Base-by-base conservation (phyloP, 2,797 vertebrate genomes). In the Microhierax caerulescens region DNA sequence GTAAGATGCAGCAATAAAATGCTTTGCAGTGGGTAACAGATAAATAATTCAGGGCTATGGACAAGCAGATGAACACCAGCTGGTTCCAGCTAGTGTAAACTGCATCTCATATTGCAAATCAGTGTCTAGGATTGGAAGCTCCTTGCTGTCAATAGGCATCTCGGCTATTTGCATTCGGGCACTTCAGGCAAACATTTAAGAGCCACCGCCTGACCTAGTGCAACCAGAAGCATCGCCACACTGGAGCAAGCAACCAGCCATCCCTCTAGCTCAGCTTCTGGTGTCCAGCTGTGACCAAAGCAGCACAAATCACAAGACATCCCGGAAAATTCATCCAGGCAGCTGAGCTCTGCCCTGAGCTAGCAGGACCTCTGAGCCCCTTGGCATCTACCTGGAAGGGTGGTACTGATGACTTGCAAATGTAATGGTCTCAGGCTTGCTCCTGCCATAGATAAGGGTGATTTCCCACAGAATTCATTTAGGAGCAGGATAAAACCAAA, bases 21-120 rank as follows among this genome's bases (percentile, higher is more conserved):
- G 65, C 54, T 88, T 37, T 88, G 61, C 69, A 84, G 36, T 43
- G 39, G 59, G 57, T 63, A 80, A 47, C 3, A 84, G 65, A 78
- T 92, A 92, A 96, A 95, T 96, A 93, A 95, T 95, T 87, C 82
- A 86, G 50, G 13, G 8, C 54, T 85, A 23, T 15, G 69, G 84
- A 87, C 69, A 81, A 89, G 61, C 84, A 88, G 60, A 81, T 14
- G 88, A 92, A 41, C 32, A 74, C 17, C 83, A 85, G 63, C 74
- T 88, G 77, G 51, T 86, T 90, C 93, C 79, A 75, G 56, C 30
- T 81, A 59, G 36, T 92, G 72, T 63, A 83, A 85, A 89, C 80
- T 64, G 56, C 61, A 85, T 50, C 68, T 83, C 67, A 27, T 53
- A 60, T 45, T 83, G 53, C 77, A 93, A 14, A 83, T 87, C 14